Percentiles rank a stretch among this genome's conserved stretches.
Evolutionary conservation across 2,888 invertebrate species (phyloP).

Genomic region (Cybosia mesomella): DNA sequence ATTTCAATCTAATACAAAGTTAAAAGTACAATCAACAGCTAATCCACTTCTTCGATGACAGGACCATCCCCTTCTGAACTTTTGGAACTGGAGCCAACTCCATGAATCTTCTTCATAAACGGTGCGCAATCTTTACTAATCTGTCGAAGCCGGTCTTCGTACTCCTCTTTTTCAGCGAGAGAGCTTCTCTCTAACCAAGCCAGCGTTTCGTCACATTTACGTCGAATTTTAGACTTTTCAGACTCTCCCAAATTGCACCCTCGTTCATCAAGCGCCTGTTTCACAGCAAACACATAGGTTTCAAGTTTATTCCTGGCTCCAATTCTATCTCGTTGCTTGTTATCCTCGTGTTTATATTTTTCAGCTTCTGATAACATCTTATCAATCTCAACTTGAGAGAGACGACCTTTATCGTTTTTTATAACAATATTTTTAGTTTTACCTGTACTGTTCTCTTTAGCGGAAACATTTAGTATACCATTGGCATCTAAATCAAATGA

Average conservation of each 20-base stretch:
- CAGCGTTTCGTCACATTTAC: conserved; percentile 86
- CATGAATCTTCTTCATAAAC: conserved; percentile 87
- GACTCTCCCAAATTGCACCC: conserved; percentile 86
- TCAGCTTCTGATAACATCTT: conserved; percentile 93
- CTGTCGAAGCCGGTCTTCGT: conserved; percentile 85
- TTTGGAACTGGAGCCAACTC: conserved; percentile 58
- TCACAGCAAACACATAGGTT: conserved; percentile 89
- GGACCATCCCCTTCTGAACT: conserved; percentile 70
- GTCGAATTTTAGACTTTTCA: conserved; percentile 85
- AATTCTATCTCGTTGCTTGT: conserved; percentile 88
- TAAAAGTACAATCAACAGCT: conserved; percentile 39
- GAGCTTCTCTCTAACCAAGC: conserved; percentile 90
- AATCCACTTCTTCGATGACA: conserved; percentile 88
- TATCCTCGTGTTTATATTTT: conserved; percentile 90
- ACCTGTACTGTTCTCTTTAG: conserved; percentile 89
- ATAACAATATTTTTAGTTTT: conserved; percentile 92
- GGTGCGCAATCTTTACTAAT: conserved; percentile 70
- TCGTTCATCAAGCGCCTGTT: conserved; percentile 88
- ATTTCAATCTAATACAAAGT: conserved; percentile 33
- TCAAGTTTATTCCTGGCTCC: conserved; percentile 91
- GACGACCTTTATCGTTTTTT: conserved; percentile 93
- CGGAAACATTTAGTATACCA: conserved; percentile 93
- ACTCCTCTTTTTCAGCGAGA: conserved; percentile 89
- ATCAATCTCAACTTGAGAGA: conserved; percentile 94
- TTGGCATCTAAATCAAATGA: conserved; percentile 92